These are phyloP conservation scores for Acanthornis magna DNA, from an alignment of 2,797 vertebrate genomes.

Conservation along the genomic window DNA sequence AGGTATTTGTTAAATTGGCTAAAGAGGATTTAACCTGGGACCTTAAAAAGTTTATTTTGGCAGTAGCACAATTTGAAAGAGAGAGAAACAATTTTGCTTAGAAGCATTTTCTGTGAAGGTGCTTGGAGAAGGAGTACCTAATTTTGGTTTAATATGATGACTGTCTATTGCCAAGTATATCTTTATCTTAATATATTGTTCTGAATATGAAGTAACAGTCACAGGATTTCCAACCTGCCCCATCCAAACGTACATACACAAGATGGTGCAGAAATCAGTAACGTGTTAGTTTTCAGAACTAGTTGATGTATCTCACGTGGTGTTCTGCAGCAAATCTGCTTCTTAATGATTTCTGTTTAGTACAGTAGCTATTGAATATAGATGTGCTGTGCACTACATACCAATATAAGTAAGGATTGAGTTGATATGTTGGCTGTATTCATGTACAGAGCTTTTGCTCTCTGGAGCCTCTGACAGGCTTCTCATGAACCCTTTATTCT, in stretches of 20 bases:
- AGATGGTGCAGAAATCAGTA: accelerated
- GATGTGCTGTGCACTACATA: background rate
- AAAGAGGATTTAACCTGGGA: background rate
- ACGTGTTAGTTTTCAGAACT: background rate
- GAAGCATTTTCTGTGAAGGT: background rate
- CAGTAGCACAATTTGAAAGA: background rate
- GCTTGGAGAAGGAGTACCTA: background rate
- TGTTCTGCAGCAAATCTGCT: background rate
- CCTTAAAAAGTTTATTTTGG: background rate
- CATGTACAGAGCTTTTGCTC: background rate
- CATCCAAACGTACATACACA: background rate
- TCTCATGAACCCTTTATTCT: background rate
- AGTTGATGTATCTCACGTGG: background rate
- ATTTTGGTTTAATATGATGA: background rate
- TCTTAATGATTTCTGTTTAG: background rate
- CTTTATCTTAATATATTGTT: background rate
- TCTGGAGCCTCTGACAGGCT: background rate
- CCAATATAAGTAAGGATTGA: accelerated
- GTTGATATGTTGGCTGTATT: background rate
- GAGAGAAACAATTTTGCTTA: background rate
- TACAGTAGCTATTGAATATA: background rate
- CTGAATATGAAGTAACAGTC: background rate
- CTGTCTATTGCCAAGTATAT: background rate
- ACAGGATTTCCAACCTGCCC: background rate
- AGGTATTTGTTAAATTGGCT: background rate